Evolutionary conservation across 2,888 invertebrate genomes (phyloP).

Genomic region (Drosophila emarginata): DNA sequence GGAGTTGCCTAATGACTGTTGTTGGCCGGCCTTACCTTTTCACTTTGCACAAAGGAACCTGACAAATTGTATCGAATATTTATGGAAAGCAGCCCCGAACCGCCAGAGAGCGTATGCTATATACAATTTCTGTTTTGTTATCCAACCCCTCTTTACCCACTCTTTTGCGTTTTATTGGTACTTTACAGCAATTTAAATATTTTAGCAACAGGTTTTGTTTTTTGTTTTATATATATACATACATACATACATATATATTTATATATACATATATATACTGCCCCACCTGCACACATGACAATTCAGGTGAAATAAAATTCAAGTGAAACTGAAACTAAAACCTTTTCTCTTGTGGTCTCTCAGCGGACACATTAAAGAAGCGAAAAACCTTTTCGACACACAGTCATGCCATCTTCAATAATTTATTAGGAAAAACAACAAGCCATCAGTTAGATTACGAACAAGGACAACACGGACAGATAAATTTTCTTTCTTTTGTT

Average conservation of each 20-base stretch:
- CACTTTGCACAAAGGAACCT: slow-evolving; percentile 4
- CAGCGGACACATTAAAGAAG: neutral
- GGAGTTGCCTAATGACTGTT: slow-evolving; percentile 45
- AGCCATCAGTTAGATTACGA: slow-evolving; percentile 5
- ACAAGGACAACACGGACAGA: neutral
- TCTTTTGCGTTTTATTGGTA: slow-evolving; percentile 20
- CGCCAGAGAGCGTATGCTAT: slow-evolving; percentile 1
- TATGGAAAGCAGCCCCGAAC: slow-evolving; percentile 33
- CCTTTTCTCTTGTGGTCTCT: neutral
- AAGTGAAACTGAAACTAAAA: neutral
- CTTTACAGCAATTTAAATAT: slow-evolving; percentile 42
- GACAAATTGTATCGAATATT: slow-evolving; percentile 16
- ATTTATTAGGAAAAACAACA: slow-evolving; percentile 5
- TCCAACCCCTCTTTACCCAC: slow-evolving; percentile 6
- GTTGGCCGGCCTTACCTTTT: slow-evolving; percentile 13
- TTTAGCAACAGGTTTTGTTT: slow-evolving; percentile 39
- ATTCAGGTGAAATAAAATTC: neutral
- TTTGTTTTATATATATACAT: neutral
- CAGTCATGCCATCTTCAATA: neutral
- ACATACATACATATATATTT: too few relatives aligned
- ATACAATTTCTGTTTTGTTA: slow-evolving; percentile 28
- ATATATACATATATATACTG: too few relatives aligned
- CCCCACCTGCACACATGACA: neutral
- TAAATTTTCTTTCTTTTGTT: neutral
- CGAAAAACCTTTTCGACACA: neutral